Conservation (phyloP, 2,888 invertebrate species). For the Limnephilus marmoratus region DNA sequence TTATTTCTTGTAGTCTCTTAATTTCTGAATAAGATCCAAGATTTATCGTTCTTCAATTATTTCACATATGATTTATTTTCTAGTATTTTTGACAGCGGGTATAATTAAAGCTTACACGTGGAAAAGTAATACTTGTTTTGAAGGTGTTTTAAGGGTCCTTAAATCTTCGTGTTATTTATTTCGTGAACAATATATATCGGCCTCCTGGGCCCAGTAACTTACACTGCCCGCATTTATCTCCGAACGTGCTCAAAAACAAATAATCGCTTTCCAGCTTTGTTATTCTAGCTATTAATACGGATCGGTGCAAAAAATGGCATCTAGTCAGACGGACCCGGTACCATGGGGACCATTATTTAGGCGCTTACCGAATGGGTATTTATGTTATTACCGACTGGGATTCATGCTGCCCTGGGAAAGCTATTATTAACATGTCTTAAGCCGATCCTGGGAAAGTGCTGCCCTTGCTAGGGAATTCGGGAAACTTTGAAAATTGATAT, state of each 20-base stretch:
- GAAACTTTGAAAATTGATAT: background rate
- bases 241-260: constrained; percentile 34
- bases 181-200: constrained; percentile 5
- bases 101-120: background rate
- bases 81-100: background rate
- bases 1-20: too few relatives aligned
- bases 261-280: constrained; percentile 32
- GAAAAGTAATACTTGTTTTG: background rate
- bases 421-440: background rate
- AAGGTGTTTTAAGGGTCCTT: background rate
- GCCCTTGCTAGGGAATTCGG: background rate
- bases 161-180: background rate
- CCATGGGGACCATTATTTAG: constrained; percentile 18
- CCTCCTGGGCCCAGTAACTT: constrained; percentile 25
- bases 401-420: background rate
- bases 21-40: too few relatives aligned
- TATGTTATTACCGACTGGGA: constrained; percentile 8
- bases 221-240: constrained; percentile 16
- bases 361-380: constrained; percentile 22
- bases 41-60: too few relatives aligned
- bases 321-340: background rate
- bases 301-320: constrained; percentile 38
- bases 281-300: constrained; percentile 16
- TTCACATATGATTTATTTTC: background rate
- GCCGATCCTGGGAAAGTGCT: background rate